phyloP scores from a whole-genome alignment of 2,113 vertebrate genomes.

The Pelmatolapia mariae region DNA sequence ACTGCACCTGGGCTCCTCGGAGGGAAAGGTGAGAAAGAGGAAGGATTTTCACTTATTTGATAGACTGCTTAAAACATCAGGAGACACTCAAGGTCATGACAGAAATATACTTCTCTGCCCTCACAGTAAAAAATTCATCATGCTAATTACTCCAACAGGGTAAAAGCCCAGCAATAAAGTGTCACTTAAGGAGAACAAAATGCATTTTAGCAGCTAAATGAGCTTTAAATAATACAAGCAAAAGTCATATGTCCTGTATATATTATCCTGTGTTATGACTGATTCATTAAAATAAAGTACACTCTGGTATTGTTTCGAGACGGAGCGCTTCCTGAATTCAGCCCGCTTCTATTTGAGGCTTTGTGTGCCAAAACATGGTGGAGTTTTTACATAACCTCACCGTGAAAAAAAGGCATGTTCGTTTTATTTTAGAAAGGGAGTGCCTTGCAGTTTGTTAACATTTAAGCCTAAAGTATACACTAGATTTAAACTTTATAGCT shows the following conservation, averaged over 20 bases:
- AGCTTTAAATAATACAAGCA: not conserved
- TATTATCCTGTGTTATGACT: not conserved
- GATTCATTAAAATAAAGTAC: not conserved
- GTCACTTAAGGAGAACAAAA: not conserved
- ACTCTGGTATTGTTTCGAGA: not conserved
- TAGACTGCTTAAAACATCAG: not conserved
- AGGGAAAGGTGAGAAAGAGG: conserved; percentile 11
- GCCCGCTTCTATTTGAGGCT: not conserved
- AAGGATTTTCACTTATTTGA: not conserved
- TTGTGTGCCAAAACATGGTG: not conserved
- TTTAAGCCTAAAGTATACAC: not conserved
- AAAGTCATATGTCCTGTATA: not conserved
- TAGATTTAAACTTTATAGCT: not conserved
- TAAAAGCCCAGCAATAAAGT: not conserved
- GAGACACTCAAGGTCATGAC: not conserved
- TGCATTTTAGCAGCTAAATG: not conserved
- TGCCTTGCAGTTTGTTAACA: not conserved
- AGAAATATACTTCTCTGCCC: not conserved
- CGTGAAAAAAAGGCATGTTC: not conserved
- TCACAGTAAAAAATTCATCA: not conserved
- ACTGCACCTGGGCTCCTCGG: not conserved
- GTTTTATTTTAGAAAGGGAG: not conserved
- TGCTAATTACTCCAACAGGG: not conserved
- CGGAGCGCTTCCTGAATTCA: not conserved
- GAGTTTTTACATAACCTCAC: not conserved